Conservation (phyloP, 2,113 vertebrate genomes). For the Leucoraja erinaceus region DNA sequence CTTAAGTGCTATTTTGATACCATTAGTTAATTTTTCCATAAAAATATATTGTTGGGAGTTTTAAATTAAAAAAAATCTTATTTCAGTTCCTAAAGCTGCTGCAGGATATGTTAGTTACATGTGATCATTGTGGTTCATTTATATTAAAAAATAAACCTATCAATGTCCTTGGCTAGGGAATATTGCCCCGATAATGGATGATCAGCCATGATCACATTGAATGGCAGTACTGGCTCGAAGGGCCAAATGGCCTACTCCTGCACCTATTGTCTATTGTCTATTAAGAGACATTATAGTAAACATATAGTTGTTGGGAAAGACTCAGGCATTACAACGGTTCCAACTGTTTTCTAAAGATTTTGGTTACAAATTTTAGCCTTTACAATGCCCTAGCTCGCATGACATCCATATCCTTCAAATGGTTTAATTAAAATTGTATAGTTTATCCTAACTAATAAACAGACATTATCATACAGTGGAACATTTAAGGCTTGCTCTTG, state of each 20-base stretch:
- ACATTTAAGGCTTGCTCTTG: no score
- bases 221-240: no score
- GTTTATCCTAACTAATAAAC: no score
- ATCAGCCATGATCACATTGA: neutral
- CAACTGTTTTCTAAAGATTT: neutral
- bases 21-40: neutral
- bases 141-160: neutral
- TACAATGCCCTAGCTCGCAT: neutral
- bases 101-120: neutral
- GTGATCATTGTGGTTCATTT: neutral
- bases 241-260: no score
- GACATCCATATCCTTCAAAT: neutral
- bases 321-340: neutral
- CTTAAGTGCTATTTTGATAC: neutral
- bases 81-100: neutral
- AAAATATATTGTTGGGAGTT: neutral
- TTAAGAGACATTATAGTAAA: neutral
- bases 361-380: neutral
- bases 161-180: neutral
- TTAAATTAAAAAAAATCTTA: neutral
- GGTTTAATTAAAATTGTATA: no score
- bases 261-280: no score
- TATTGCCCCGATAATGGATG: neutral
- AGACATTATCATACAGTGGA: no score
- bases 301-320: neutral